Conservation (phyloP, 2,113 vertebrate genomes). For the Progne subis region DNA sequence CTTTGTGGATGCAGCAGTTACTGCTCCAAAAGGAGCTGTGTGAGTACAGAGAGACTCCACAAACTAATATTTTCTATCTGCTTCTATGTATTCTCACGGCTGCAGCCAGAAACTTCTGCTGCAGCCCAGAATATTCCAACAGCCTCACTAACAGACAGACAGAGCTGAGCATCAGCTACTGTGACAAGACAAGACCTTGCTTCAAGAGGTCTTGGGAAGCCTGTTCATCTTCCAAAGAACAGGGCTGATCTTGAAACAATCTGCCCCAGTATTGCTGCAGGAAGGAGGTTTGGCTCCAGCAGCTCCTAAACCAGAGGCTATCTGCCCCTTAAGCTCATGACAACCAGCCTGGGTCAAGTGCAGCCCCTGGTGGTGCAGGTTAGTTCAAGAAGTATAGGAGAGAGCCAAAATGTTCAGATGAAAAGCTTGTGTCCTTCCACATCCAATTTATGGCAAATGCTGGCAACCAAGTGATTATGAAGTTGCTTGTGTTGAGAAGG, state of each 20-base stretch:
- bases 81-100: not conserved
- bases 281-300: not conserved
- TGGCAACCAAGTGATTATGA: not conserved
- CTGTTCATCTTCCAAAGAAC: not conserved
- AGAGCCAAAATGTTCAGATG: not conserved
- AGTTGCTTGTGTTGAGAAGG: not conserved
- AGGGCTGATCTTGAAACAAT: not conserved
- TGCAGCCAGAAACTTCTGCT: not conserved
- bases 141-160: not conserved
- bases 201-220: not conserved
- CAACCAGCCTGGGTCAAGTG: not conserved
- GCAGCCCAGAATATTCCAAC: not conserved
- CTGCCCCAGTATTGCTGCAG: not conserved
- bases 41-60: not conserved
- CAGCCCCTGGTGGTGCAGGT: not conserved
- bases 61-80: not conserved
- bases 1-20: not conserved
- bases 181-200: too few species aligned
- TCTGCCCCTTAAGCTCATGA: not conserved
- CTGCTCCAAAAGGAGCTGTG: not conserved
- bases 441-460: not conserved
- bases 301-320: not conserved
- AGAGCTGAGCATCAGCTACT: not conserved
- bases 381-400: not conserved
- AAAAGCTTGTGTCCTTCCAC: not conserved